phyloP scores from a whole-genome alignment of 2,797 vertebrate species.

The Sebastes elongatus region DNA sequence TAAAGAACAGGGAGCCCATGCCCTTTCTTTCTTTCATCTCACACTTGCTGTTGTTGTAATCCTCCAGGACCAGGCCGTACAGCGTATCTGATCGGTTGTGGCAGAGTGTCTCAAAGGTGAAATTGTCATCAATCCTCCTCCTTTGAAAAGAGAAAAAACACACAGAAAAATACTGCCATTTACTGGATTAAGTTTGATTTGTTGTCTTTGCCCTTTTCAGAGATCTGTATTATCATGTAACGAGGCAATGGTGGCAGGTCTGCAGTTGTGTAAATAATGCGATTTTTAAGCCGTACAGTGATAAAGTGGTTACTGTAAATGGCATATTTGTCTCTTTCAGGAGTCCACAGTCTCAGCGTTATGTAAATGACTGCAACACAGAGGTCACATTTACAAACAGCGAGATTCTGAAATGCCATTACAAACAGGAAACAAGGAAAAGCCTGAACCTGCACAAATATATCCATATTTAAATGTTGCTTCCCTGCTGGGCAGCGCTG shows the following conservation, averaged over 20 bases:
- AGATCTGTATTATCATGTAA: slow-evolving; percentile 7
- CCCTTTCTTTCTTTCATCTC: slow-evolving; percentile 88
- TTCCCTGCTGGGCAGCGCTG: slow-evolving; percentile 30
- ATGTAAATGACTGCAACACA: slow-evolving; percentile 48
- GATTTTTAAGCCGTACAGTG: slow-evolving; percentile 6
- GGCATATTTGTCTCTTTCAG: slow-evolving; percentile 38
- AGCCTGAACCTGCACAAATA: slow-evolving; percentile 42
- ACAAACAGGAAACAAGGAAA: slow-evolving; percentile 41
- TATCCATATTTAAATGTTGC: slow-evolving; percentile 26
- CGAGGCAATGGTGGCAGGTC: neutral
- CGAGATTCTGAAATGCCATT: slow-evolving; percentile 16
- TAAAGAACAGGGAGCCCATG: slow-evolving; percentile 86
- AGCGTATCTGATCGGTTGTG: slow-evolving; percentile 85
- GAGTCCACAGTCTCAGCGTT: slow-evolving; percentile 28
- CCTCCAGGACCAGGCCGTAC: slow-evolving; percentile 83
- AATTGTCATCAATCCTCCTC: slow-evolving; percentile 87
- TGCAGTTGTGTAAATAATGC: slow-evolving; percentile 25
- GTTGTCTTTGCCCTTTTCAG: neutral
- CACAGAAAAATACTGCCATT: neutral
- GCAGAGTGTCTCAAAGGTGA: slow-evolving; percentile 90
- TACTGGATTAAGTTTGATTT: slow-evolving; percentile 10
- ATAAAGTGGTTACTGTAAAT: slow-evolving; percentile 26
- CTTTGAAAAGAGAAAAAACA: slow-evolving; percentile 65
- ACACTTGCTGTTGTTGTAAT: slow-evolving; percentile 84
- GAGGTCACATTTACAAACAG: slow-evolving; percentile 38